Conservation (phyloP, 2,113 vertebrate species). For the Phylloscopus trochilus region DNA sequence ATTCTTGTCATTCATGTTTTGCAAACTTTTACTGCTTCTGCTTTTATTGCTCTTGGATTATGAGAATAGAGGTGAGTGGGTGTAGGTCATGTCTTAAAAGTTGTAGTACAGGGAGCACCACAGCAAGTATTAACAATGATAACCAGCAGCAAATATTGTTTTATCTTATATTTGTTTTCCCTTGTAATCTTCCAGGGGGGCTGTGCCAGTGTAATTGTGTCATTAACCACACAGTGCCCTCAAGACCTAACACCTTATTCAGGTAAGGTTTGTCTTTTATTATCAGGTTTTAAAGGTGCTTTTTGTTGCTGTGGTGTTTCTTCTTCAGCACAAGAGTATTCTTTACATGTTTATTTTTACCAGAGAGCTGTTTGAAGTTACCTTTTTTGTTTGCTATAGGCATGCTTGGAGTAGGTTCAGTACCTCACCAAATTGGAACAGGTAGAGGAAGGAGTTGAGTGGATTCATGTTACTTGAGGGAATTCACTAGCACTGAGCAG, state of each 20-base stretch:
- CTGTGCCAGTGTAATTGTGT: constrained; percentile 95
- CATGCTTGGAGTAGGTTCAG: background rate
- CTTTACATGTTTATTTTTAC: background rate
- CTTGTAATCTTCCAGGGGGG: constrained; percentile 81
- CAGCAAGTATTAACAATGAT: background rate
- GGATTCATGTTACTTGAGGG: background rate
- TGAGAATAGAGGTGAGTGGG: background rate
- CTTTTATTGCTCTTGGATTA: background rate
- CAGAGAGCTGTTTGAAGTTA: background rate
- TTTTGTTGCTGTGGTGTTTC: background rate
- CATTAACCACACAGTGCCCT: constrained; percentile 93
- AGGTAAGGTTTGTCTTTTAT: constrained; percentile 71
- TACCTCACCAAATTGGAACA: background rate
- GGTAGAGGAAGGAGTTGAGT: background rate
- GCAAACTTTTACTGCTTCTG: background rate
- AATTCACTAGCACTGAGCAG: background rate
- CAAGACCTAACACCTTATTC: constrained; percentile 94
- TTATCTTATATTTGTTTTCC: background rate
- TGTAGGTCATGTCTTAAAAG: background rate
- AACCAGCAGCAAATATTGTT: background rate
- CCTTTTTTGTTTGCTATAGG: background rate
- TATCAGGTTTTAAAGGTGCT: background rate
- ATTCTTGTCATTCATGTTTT: background rate
- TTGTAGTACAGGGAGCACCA: background rate
- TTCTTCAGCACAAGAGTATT: background rate